A percentile compares a stretch with the other conserved stretches of the same genome.
phyloP scores from a whole-genome alignment of 2,113 vertebrate genomes.

The Lanius ludovicianus region DNA sequence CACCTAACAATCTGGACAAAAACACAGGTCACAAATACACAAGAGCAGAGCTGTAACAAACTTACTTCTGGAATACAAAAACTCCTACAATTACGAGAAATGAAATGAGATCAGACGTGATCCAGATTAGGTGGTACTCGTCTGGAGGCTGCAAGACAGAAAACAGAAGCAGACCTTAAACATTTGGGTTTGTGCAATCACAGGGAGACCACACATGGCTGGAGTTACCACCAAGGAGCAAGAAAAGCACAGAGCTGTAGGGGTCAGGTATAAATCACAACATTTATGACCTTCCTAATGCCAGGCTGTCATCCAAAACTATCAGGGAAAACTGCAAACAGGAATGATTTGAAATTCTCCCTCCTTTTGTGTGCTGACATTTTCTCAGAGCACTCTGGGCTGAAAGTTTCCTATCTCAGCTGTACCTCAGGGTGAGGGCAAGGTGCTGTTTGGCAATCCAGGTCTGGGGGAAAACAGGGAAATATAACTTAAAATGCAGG shows the following conservation, averaged over 20 bases:
- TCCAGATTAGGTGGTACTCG: constrained; percentile 91
- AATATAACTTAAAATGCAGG: not conserved
- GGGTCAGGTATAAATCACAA: not conserved
- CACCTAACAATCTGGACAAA: not conserved
- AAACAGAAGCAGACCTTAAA: not conserved
- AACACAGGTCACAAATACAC: not conserved
- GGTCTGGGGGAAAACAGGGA: not conserved
- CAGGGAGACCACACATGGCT: not conserved
- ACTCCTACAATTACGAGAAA: constrained; percentile 85
- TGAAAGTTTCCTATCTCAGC: not conserved
- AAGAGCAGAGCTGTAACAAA: not conserved
- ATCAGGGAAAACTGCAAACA: not conserved
- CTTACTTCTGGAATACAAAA: constrained; percentile 96
- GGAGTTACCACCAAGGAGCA: not conserved
- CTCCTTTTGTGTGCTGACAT: not conserved
- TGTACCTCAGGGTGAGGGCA: not conserved
- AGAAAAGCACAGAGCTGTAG: not conserved
- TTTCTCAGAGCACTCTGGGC: not conserved
- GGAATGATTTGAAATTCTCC: not conserved
- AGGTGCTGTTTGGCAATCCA: not conserved
- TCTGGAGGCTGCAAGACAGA: constrained; percentile 84
- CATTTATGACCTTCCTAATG: not conserved
- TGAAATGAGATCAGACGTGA: constrained; percentile 88
- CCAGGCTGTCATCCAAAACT: not conserved
- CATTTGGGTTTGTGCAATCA: not conserved